Base-by-base conservation (phyloP, 2,797 vertebrate species). In the Eleutherodactylus coqui region DNA sequence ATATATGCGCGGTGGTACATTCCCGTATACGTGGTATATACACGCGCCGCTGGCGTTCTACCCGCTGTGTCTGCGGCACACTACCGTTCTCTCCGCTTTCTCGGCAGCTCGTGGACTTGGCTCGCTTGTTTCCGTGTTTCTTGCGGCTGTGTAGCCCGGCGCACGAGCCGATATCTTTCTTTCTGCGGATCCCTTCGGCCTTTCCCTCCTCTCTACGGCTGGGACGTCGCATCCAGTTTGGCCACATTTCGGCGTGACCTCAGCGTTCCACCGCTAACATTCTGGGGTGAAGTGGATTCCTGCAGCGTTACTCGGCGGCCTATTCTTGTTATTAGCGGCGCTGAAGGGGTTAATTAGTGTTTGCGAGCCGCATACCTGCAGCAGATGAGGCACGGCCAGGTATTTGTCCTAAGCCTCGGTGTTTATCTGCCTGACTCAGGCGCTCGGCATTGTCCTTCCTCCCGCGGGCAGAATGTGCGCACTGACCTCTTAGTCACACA, bases 341-440 rank as follows among this genome's bases (percentile, higher is more conserved):
- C 67, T 43, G 36, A 6, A 70, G 67, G 67, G 36, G 67, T 70
- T 70, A 70, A 70, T 70, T 4, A 11, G 73, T 9, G 6, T 53
- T 5, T 38, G 21, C 3, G 3, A 73, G 36, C 49, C 16, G n/a
- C 70, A 64, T 73, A 67, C 58, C 55, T 69, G 19, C 41, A 43
- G 16, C 69, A 21, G 34, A 36, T 29, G 69, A 75, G 16, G n/a
- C 49, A 64, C 55, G 24, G 29, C 51, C 19, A 81, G 86, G 51
- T 70, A 72, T 83, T 76, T 77, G 47, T 7, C 72, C 58, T 86
- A 64, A 75, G 78, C 24, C 72, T 75, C 11, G 34, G 32, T 79
- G 64, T 79, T 83, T 83, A 58, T 79, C 80, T 58, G 47, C n/a
- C 62, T 87, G 86, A 87, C 47, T 87, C 86, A 87, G 38, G n/a